Evolutionary conservation across 2,888 invertebrate species (phyloP), one percentile per base, ranked within the genome.

Genomic region (Flexamia atlantica): DNA sequence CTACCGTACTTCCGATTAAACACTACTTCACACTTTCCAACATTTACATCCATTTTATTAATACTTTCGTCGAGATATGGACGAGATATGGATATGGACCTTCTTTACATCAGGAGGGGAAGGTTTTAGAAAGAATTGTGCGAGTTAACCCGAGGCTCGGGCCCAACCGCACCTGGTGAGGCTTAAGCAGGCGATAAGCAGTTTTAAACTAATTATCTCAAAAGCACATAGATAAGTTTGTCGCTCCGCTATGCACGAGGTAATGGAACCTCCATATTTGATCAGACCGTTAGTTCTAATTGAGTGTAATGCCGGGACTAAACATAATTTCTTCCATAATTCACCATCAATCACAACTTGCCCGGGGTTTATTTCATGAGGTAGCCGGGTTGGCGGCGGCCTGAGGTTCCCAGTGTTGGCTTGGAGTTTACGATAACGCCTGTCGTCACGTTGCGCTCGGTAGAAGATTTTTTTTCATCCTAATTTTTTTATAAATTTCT

Each of bases 231-330:
- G 53, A 14, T 23, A 53, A 53, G 53, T 53, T 53, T 53, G 53
- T 23, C 20, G 53, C 53, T 53, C 23, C 20, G 30, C 30, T n/a
- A 68, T 68, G 72, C 72, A 5, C 72, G 23, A 7, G n/a, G 72
- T 72, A 72, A 72, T 72, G 72, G 72, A 23, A 72, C 72, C 72
- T 72, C 20, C 72, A 72, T 72, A 72, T 40, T 72, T 72, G 72
- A 72, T 72, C 72, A 72, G 72, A 1, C 20, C 72, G 72, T 72
- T 72, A 40, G 72, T 72, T 72, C 42, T 72, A 72, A 72, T 72
- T 72, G 72, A 72, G 72, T 40, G 30, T 72, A 72, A 72, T 42
- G 72, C 36, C n/a, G 72, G 42, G 36, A 2, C 32, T 72, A 72
- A 72, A 32, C 30, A 30, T 72, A 40, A 72, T 72, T 23, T 14